Evolutionary conservation across 2,888 invertebrate genomes (phyloP).

Genomic region (Agriopis marginaria): DNA sequence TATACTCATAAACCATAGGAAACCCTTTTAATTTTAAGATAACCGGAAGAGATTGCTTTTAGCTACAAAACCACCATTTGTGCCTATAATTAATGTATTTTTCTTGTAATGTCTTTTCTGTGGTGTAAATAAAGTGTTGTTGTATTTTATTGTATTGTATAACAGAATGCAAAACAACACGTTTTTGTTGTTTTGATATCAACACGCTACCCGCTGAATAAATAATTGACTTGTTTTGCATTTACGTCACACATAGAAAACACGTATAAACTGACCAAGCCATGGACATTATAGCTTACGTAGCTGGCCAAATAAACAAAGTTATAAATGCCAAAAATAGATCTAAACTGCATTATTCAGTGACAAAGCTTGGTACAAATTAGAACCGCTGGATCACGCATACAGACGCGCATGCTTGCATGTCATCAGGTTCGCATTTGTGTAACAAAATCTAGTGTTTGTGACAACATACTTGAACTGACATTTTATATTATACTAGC

Average conservation of each 20-base stretch:
- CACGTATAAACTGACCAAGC: conserved; percentile 1
- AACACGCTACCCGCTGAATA: not conserved
- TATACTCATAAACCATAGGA: no score
- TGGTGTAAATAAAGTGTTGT: no score
- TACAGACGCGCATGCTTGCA: not conserved
- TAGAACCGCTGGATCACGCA: not conserved
- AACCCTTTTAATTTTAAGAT: no score
- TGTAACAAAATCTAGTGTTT: not conserved
- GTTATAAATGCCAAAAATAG: conserved; percentile 36
- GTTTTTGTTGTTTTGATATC: not conserved
- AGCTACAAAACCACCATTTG: no score
- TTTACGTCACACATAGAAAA: conserved; percentile 24
- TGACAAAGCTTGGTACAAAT: conserved; percentile 1
- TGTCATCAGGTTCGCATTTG: not conserved
- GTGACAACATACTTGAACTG: no score
- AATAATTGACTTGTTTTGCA: conserved; percentile 19
- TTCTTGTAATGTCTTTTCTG: no score
- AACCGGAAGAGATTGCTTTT: no score
- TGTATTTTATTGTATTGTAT: no score
- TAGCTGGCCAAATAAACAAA: conserved; percentile 35
- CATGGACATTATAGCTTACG: conserved; percentile 22
- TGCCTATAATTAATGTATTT: no score
- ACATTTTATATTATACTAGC: no score
- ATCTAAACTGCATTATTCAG: conserved; percentile 12
- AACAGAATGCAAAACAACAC: no score